Base-by-base conservation (phyloP, 1,140 invertebrate species). In the Cherax destructor region DNA sequence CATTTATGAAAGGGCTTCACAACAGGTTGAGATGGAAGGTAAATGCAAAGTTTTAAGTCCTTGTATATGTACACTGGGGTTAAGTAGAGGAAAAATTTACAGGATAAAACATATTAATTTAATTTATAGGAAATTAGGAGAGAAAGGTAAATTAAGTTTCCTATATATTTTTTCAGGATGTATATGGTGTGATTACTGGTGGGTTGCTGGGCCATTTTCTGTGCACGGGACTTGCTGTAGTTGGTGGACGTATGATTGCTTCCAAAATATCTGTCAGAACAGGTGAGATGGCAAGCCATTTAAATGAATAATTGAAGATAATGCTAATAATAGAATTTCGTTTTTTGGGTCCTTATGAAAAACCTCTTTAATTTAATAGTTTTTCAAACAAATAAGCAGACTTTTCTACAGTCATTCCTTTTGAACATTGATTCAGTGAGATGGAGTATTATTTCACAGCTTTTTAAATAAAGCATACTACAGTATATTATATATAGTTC, bases 181-280 rank as follows among this genome's bases (percentile, higher is more conserved):
- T 99, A n/a, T 96, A 97, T 94, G 99, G 99, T 91, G 98, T 99
- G 0, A 97, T 98, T 88, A 94, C 99, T 79, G 99, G 99, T 49
- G 99, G 98, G 56, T 95, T 98, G 93, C 94, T 99, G 86, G 99
- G 99, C 5, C 99, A 99, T 95, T 97, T 97, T 11, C 95, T 99
- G 80, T 99, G 99, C 95, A 99, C 99, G 11, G 98, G 98, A 21
- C 95, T 99, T 93, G 99, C 99, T 93, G 99, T 99, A 72, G 95
- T 99, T 92, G 99, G 98, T 47, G 99, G 99, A 11, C 95, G 98
- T 93, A 97, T 99, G 95, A 97, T 99, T 90, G 98, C 99, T 79
- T 97, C 99, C 94, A 98, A 96, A 95, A 99, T 99, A 94, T 99
- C 99, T 93, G 98, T 98, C 10, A 94, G 97, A 95, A 98, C 97